Conservation (phyloP, 2,888 invertebrate species). For the Cybosia mesomella region DNA sequence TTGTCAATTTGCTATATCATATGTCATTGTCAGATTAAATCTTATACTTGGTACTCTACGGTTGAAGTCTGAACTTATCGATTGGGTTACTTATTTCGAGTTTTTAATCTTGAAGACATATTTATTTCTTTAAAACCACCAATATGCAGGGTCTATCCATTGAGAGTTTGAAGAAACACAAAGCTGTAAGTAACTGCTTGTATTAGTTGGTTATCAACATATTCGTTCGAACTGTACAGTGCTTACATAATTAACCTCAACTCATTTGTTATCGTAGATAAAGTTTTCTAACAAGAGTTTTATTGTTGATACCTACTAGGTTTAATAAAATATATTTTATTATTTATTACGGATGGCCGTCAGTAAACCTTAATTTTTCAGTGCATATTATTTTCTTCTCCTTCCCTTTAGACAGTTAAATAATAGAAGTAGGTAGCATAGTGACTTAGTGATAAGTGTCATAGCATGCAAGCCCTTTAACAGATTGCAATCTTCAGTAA, state of each 20-base stretch:
- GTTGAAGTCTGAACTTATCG: not conserved
- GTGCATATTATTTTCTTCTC: not conserved
- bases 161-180: slow-evolving; percentile 91
- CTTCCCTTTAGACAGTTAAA: not conserved
- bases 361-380: not conserved
- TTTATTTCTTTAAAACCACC: slow-evolving; percentile 25
- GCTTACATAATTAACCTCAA: slow-evolving; percentile 84
- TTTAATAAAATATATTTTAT: not conserved
- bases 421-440: not conserved
- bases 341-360: not conserved
- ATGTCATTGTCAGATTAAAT: not conserved
- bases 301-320: slow-evolving; percentile 2
- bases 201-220: slow-evolving; percentile 27
- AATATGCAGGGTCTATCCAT: slow-evolving; percentile 92
- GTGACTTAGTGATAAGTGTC: too few relatives aligned
- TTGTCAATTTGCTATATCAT: not conserved
- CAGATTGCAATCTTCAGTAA: too few relatives aligned
- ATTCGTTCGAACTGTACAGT: slow-evolving; percentile 47
- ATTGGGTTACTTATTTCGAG: not conserved
- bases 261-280: slow-evolving; percentile 38
- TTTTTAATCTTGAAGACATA: slow-evolving; percentile 28
- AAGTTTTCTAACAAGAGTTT: slow-evolving; percentile 14
- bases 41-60: too few relatives aligned
- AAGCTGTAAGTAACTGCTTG: slow-evolving; percentile 88
- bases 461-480: too few relatives aligned